Conservation (phyloP, 2,113 vertebrate species). For the Spea multiplicata region DNA sequence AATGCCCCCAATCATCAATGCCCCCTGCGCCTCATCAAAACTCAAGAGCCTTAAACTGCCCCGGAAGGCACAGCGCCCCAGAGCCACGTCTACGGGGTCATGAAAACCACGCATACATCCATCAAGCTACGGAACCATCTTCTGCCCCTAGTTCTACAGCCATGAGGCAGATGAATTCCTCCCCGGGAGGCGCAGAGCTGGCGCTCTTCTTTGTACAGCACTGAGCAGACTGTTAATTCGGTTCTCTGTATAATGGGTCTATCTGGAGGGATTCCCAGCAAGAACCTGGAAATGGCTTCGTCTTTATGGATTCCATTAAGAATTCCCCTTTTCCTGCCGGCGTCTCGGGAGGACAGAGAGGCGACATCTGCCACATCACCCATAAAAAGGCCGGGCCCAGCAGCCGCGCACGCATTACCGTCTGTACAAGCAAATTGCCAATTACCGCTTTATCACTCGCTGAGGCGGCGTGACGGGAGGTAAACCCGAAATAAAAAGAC, state of each 20-base stretch:
- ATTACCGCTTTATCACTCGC: constrained; percentile 25
- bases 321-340: constrained; percentile 4
- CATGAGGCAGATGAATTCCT: background rate
- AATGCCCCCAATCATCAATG: too few species aligned
- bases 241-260: background rate
- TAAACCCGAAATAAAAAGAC: background rate
- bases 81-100: too few species aligned
- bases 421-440: constrained; percentile 9
- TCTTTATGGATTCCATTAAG: constrained; percentile 36
- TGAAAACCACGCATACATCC: too few species aligned
- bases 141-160: background rate
- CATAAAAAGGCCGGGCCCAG: constrained; percentile 18
- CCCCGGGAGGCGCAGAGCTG: constrained; percentile 24
- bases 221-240: constrained; percentile 17
- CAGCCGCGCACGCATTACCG: constrained; percentile 17
- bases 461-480: constrained; percentile 4
- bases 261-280: background rate
- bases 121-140: too few species aligned
- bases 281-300: constrained; percentile 43
- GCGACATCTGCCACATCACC: constrained; percentile 33
- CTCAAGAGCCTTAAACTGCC: too few species aligned
- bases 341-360: constrained; percentile 25
- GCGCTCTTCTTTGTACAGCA: constrained; percentile 34
- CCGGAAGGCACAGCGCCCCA: too few species aligned
- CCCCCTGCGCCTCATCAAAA: too few species aligned